These are phyloP conservation scores for Rhopalosiphum padi DNA, from an alignment of 1,140 invertebrate species.

Conservation along the genomic window DNA sequence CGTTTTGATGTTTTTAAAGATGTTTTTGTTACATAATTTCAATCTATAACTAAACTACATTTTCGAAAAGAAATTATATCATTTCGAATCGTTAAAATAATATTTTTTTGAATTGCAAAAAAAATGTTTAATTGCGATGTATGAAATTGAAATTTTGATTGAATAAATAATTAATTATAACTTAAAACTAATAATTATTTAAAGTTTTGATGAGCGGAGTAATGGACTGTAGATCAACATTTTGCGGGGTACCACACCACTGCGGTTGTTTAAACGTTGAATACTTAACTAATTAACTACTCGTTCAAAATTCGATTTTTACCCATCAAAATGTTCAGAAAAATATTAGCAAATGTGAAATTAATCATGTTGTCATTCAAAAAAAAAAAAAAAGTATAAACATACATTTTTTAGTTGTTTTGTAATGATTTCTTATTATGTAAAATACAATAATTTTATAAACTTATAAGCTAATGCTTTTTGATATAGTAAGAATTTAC, in stretches of 20 bases:
- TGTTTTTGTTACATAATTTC: too few relatives aligned
- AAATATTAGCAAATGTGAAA: neutral
- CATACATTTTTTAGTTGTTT: neutral
- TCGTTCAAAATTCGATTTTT: neutral
- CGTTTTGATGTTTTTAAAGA: too few relatives aligned
- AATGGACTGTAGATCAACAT: neutral
- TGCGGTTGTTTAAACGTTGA: too few relatives aligned
- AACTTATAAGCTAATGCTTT: neutral
- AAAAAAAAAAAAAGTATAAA: neutral
- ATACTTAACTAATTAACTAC: neutral
- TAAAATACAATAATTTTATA: neutral
- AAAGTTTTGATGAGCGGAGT: neutral
- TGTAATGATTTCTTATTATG: neutral
- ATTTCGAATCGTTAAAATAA: too few relatives aligned
- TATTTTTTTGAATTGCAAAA: neutral
- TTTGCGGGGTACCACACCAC: neutral
- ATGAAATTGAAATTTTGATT: too few relatives aligned
- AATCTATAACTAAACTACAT: too few relatives aligned
- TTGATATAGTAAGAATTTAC: neutral
- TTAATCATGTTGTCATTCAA: neutral
- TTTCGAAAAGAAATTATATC: too few relatives aligned
- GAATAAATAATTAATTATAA: neutral
- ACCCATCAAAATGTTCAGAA: neutral
- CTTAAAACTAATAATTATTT: neutral
- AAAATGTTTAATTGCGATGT: neutral